A percentile compares a stretch with the other conserved stretches of the same genome.
phyloP scores from a whole-genome alignment of 1,140 invertebrate species.

The Drosophila funebris region DNA sequence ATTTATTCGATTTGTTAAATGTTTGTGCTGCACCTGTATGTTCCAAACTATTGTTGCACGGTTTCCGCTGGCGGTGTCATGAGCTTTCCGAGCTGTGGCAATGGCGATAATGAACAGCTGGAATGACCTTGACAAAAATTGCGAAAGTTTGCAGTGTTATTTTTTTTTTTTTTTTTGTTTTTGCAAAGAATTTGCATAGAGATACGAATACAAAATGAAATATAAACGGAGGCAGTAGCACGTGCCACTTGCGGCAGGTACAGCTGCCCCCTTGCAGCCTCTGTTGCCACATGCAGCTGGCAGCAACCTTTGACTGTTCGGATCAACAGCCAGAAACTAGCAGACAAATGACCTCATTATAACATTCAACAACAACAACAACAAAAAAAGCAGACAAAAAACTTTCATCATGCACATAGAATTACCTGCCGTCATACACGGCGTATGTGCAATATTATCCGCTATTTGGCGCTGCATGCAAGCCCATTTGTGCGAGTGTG shows the following conservation, averaged over 20 bases:
- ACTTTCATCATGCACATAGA: conserved; percentile 24
- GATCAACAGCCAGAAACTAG: conserved; percentile 26
- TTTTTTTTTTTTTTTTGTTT: conserved; percentile 2
- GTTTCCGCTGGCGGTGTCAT: not conserved
- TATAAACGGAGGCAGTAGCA: conserved; percentile 35
- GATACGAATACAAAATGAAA: conserved; percentile 14
- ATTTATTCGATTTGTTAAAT: conserved; percentile 28
- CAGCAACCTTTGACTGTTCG: conserved; percentile 45
- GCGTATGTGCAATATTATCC: conserved; percentile 65
- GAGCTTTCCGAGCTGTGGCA: conserved; percentile 7
- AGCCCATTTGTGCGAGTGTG: not conserved
- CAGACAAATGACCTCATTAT: conserved; percentile 50
- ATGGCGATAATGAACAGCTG: conserved; percentile 64
- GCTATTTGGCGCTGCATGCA: conserved; percentile 34
- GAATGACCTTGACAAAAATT: conserved; percentile 58
- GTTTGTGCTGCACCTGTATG: not conserved
- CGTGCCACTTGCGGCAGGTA: conserved; percentile 48
- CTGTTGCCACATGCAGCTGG: not conserved
- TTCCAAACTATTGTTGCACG: not conserved
- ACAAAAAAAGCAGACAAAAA: conserved; percentile 33
- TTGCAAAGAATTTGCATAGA: conserved; percentile 51
- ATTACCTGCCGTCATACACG: conserved; percentile 23
- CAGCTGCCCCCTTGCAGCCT: not conserved
- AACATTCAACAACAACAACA: conserved; percentile 24
- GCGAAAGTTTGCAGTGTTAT: conserved; percentile 39